Conservation (phyloP, 2,113 vertebrate species). For the Osmerus mordax region DNA sequence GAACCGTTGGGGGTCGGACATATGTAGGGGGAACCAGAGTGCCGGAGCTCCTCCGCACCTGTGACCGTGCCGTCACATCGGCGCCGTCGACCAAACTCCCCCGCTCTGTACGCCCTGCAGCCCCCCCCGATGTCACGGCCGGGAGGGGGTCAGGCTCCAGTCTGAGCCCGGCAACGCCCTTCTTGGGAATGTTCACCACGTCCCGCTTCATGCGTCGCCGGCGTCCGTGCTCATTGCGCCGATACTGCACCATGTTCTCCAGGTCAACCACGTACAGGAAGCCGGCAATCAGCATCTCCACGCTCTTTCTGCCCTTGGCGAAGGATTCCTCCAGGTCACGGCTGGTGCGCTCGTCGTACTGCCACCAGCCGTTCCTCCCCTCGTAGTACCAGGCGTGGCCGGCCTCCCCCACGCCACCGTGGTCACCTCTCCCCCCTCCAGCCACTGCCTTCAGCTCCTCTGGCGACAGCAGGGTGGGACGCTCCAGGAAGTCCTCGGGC, state of each 20-base stretch:
- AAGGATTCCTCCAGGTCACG: slow-evolving; percentile 93
- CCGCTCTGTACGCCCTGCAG: slow-evolving; percentile 66
- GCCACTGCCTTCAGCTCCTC: slow-evolving; percentile 89
- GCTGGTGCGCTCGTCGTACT: slow-evolving; percentile 94
- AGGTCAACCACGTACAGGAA: slow-evolving; percentile 94
- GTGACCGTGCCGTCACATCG: slow-evolving; percentile 65
- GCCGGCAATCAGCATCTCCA: slow-evolving; percentile 95
- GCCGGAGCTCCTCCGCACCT: slow-evolving; percentile 35
- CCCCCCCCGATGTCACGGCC: slow-evolving; percentile 47
- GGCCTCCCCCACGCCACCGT: slow-evolving; percentile 72
- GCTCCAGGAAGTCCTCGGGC: slow-evolving; percentile 94
- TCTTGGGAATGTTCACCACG: slow-evolving; percentile 93
- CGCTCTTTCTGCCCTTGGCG: slow-evolving; percentile 88
- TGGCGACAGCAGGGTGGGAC: slow-evolving; percentile 87
- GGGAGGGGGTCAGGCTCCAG: slow-evolving; percentile 82
- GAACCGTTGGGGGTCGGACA: slow-evolving; percentile 74
- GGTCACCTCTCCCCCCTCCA: slow-evolving; percentile 70
- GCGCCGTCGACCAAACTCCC: slow-evolving; percentile 87
- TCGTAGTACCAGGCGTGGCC: slow-evolving; percentile 96
- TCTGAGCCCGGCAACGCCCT: slow-evolving; percentile 92
- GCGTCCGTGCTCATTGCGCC: slow-evolving; percentile 90
- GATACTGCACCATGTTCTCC: slow-evolving; percentile 97
- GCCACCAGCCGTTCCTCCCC: slow-evolving; percentile 98
- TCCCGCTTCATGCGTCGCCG: slow-evolving; percentile 94
- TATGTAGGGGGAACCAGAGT: slow-evolving; percentile 63